phyloP scores from a whole-genome alignment of 2,888 invertebrate genomes.

The Cordilura impudica region DNA sequence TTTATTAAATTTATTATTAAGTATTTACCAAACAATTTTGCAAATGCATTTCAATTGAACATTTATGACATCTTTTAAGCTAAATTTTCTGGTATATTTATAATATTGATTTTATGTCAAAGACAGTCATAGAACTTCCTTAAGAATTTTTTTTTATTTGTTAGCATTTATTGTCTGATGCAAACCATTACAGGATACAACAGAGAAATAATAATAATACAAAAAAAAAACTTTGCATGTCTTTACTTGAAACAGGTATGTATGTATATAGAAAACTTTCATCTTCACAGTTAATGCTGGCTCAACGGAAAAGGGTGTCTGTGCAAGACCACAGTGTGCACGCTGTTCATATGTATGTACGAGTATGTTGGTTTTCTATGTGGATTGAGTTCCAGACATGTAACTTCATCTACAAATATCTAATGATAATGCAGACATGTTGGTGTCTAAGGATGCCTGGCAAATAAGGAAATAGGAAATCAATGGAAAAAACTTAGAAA shows the following conservation, averaged over 20 bases:
- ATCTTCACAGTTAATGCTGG: not conserved
- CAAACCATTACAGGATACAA: not conserved
- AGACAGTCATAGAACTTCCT: constrained; percentile 36
- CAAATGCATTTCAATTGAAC: constrained; percentile 25
- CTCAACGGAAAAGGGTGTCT: constrained; percentile 13
- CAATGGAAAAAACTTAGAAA: not conserved
- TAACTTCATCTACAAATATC: not conserved
- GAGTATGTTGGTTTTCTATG: not conserved
- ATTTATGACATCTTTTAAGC: constrained; percentile 25
- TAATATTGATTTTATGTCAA: constrained; percentile 40
- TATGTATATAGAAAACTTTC: not conserved
- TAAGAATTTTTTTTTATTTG: constrained; percentile 18
- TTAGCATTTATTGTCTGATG: not conserved
- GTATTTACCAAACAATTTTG: not conserved
- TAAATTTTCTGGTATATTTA: not conserved
- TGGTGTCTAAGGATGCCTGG: not conserved
- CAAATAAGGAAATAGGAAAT: not conserved
- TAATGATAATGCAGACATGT: not conserved
- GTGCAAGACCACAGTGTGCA: not conserved
- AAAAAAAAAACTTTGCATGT: constrained; percentile 27
- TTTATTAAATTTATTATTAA: too few relatives aligned
- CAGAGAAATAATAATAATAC: too few relatives aligned
- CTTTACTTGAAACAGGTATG: not conserved
- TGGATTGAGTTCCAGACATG: constrained; percentile 31
- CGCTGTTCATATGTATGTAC: not conserved